Base-by-base conservation (phyloP, 2,113 vertebrate species). In the Tautogolabrus adspersus region DNA sequence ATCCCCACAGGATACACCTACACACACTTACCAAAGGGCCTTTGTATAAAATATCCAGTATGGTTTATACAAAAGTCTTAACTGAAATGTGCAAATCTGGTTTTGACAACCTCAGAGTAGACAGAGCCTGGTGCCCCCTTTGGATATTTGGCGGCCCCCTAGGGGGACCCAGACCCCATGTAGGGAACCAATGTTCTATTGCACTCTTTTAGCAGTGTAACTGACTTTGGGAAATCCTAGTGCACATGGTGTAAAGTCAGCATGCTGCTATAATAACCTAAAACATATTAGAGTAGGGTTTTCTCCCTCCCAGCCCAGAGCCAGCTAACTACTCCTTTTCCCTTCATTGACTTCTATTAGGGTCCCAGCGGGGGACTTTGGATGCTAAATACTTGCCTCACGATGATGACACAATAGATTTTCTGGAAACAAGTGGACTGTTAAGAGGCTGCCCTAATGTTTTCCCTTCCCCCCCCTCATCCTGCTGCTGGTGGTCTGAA, bases 391-490 rank as follows among this genome's bases (percentile, higher is more conserved):
- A 65, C 66, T 76, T 82, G 79, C 65, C 84, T 86, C 83, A 84
- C 10, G 8, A 12, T 72, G 83, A 92, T 93, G 90, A 93, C 84
- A 87, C 82, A 87, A 86, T 34, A 58, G 73, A 79, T 79, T 92
- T 92, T 89, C 92, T 91, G 91, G 92, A 88, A 93, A 89, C 58
- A 21, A 82, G 52, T 51, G 26, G 42, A 81, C 38, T 60, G 67
- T 83, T 88, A 61, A 13, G n/a, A 73, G 69, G 72, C 66, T 61
- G 26, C 81, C 68, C 63, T n/a, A 12, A 40, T 23, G 56, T 72
- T 66, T 16, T 12, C 76, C 56, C 51, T 6, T 38, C n/a, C 58
- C 70, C 63, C 64, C 10, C 8, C 52, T 49, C 7, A 49, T 49
- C 47, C 18, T 49, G 47, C 46, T 81, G 57, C 54, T 66, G 75